A percentile compares a stretch with the other conserved stretches of the same genome.
Conservation (phyloP, 2,113 vertebrate species). For the Aviceda subcristata region DNA sequence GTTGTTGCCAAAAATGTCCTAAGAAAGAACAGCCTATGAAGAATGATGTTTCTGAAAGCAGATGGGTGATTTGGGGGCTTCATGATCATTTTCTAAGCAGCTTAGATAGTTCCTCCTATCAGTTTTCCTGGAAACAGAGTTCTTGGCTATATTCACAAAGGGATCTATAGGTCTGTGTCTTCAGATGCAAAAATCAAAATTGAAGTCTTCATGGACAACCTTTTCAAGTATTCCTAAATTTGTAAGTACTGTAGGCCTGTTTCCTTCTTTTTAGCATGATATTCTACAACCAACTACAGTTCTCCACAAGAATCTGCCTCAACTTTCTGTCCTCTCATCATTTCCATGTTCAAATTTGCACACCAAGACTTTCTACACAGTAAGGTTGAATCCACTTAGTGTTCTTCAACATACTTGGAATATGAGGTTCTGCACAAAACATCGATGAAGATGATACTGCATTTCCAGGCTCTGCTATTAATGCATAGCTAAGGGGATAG, state of each 20-base stretch:
- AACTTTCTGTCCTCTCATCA: background rate
- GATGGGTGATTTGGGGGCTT: background rate
- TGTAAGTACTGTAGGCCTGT: accelerated
- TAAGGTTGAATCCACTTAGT: background rate
- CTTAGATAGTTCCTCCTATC: background rate
- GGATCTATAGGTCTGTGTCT: background rate
- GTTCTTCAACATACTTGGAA: background rate
- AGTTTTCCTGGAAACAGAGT: background rate
- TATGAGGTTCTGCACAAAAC: background rate
- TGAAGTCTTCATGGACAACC: background rate
- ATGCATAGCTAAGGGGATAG: background rate
- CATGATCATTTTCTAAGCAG: background rate
- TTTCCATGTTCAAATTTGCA: background rate
- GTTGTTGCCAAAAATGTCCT: background rate
- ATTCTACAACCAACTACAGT: background rate
- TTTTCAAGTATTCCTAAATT: background rate
- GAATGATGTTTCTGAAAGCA: background rate
- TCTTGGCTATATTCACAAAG: background rate
- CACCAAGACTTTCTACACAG: background rate
- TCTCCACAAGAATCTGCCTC: background rate
- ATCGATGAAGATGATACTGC: background rate
- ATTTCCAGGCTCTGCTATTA: background rate
- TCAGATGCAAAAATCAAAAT: background rate
- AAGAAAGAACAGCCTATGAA: background rate
- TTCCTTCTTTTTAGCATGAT: background rate